Conservation (phyloP, 2,888 invertebrate genomes). For the Drosophila pseudotakahashii region DNA sequence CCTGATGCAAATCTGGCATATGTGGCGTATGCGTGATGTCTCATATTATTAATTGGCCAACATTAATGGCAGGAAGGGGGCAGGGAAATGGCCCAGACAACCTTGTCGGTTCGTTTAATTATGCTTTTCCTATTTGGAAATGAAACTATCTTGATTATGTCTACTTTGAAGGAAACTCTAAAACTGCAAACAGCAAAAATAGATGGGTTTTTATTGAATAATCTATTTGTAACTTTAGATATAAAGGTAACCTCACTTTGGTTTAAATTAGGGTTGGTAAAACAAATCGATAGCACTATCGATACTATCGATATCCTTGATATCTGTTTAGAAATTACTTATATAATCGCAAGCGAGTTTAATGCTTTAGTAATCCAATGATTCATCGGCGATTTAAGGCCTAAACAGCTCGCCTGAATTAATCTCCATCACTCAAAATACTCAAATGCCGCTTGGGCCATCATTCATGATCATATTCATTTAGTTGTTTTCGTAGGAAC, state of each 20-base stretch:
- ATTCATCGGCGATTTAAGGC: not conserved
- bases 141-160: conserved; percentile 2
- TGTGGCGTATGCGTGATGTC: conserved; percentile 61
- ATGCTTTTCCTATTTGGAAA: not conserved
- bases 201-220: not conserved
- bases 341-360: too few relatives aligned
- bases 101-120: conserved; percentile 10
- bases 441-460: conserved; percentile 1
- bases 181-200: not conserved
- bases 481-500: conserved; percentile 5
- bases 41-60: conserved; percentile 34
- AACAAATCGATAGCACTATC: too few relatives aligned
- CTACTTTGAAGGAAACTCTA: not conserved
- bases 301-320: too few relatives aligned
- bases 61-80: not conserved
- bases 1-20: conserved; percentile 34
- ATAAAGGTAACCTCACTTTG: too few relatives aligned
- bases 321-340: too few relatives aligned
- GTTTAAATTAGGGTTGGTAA: too few relatives aligned
- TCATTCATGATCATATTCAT: conserved; percentile 20
- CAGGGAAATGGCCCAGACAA: conserved; percentile 60
- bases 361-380: not conserved
- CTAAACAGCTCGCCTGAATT: conserved; percentile 7
- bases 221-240: too few relatives aligned
- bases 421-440: conserved; percentile 3